Conservation (phyloP, 2,113 vertebrate genomes). For the Platichthys stellatus region DNA sequence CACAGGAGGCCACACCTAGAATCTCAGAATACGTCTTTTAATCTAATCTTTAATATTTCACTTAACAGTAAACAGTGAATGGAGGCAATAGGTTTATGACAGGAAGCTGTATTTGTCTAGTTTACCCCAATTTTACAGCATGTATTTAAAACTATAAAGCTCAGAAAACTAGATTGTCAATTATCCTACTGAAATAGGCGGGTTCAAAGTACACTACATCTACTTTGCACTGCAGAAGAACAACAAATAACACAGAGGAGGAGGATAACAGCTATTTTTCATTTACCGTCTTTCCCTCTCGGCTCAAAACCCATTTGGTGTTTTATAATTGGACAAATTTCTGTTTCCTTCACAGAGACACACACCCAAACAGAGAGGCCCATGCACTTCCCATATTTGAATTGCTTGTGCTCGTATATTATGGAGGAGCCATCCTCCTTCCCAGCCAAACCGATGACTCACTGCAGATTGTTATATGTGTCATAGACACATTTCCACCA, state of each 20-base stretch:
- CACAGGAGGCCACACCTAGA: background rate
- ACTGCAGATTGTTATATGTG: conserved; percentile 37
- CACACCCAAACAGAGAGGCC: background rate
- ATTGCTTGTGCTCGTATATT: background rate
- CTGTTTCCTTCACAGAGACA: conserved; percentile 6
- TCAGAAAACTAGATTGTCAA: conserved; percentile 3
- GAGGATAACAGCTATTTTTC: background rate
- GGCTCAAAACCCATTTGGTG: conserved; percentile 23
- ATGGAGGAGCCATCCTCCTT: background rate
- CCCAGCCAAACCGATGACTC: conserved; percentile 53
- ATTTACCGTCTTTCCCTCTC: background rate
- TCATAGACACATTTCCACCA: conserved; percentile 32
- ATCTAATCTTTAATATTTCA: background rate
- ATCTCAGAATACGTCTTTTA: background rate
- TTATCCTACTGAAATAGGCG: background rate
- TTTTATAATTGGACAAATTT: conserved; percentile 33
- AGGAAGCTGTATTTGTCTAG: background rate
- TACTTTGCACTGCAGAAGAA: background rate
- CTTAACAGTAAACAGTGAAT: background rate
- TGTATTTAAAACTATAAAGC: background rate
- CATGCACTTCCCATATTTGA: conserved; percentile 13
- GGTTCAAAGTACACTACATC: background rate
- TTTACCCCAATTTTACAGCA: background rate
- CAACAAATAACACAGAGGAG: conserved; percentile 4
- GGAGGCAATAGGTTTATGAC: no score